phyloP scores from a whole-genome alignment of 2,797 vertebrate species.

The Hephaestus fuliginosus region DNA sequence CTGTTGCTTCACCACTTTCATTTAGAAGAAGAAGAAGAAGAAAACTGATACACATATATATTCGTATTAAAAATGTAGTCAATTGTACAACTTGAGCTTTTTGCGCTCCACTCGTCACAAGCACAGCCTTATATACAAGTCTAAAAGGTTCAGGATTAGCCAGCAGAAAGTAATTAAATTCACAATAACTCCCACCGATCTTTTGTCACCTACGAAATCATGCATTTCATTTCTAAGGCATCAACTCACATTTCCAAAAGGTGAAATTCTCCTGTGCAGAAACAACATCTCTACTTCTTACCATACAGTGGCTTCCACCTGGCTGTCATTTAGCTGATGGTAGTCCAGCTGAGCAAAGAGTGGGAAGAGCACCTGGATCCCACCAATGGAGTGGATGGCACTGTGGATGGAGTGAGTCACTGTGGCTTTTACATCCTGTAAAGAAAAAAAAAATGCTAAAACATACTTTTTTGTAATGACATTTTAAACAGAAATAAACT shows the following conservation, averaged over 20 bases:
- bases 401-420: slow-evolving; percentile 97
- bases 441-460: slow-evolving; percentile 40
- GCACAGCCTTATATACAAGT: not conserved
- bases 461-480: not conserved
- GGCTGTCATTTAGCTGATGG: slow-evolving; percentile 89
- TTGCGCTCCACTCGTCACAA: not conserved
- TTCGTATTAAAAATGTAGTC: not conserved
- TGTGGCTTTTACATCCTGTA: slow-evolving; percentile 95
- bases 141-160: not conserved
- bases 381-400: slow-evolving; percentile 96
- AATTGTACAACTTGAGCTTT: not conserved
- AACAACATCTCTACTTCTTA: slow-evolving; percentile 73
- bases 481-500: slow-evolving; percentile 1
- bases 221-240: slow-evolving; percentile 1
- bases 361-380: slow-evolving; percentile 96
- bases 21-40: too few relatives aligned
- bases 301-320: slow-evolving; percentile 93
- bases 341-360: slow-evolving; percentile 97
- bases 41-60: slow-evolving; percentile 5
- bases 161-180: not conserved
- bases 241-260: not conserved
- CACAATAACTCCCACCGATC: not conserved
- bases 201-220: not conserved
- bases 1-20: not conserved
- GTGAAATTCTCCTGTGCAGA: not conserved